phyloP scores from a whole-genome alignment of 2,888 invertebrate genomes.

The Polylopha cassiicola region DNA sequence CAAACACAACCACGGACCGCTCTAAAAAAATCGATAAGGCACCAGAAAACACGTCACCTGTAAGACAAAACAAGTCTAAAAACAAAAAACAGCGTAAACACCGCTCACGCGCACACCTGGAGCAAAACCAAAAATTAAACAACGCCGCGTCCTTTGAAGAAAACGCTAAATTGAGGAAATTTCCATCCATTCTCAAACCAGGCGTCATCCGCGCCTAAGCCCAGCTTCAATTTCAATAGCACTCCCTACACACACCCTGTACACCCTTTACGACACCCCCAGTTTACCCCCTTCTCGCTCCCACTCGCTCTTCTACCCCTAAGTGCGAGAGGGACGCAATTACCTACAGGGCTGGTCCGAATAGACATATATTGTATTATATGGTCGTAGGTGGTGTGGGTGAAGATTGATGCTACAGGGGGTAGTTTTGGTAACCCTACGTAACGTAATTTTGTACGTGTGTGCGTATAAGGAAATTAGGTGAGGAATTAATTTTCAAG shows the following conservation, averaged over 20 bases:
- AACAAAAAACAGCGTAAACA: constrained; percentile 34
- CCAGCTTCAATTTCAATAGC: constrained; percentile 78
- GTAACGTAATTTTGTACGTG: constrained; percentile 71
- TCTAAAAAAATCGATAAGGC: no score
- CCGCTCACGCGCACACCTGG: constrained; percentile 52
- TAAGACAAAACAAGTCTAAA: constrained; percentile 19
- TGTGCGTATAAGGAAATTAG: constrained; percentile 67
- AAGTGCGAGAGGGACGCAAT: constrained; percentile 40
- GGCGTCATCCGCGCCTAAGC: constrained; percentile 77
- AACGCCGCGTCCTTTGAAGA: constrained; percentile 74
- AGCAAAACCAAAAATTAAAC: constrained; percentile 76
- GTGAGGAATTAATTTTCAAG: constrained; percentile 72
- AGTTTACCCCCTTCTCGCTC: constrained; percentile 46
- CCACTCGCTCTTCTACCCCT: constrained; percentile 27
- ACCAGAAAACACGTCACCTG: no score
- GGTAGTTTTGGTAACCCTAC: constrained; percentile 75
- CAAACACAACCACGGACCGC: no score
- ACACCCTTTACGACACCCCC: constrained; percentile 76
- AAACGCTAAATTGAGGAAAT: constrained; percentile 78
- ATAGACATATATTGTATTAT: constrained; percentile 78
- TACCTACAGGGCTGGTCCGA: constrained; percentile 76
- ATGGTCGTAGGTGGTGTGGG: constrained; percentile 74
- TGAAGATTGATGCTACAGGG: constrained; percentile 71
- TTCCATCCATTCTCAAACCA: constrained; percentile 77
- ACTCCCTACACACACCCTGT: constrained; percentile 72